Evolutionary conservation across 2,888 invertebrate genomes (phyloP).

Genomic region (Phania funesta): DNA sequence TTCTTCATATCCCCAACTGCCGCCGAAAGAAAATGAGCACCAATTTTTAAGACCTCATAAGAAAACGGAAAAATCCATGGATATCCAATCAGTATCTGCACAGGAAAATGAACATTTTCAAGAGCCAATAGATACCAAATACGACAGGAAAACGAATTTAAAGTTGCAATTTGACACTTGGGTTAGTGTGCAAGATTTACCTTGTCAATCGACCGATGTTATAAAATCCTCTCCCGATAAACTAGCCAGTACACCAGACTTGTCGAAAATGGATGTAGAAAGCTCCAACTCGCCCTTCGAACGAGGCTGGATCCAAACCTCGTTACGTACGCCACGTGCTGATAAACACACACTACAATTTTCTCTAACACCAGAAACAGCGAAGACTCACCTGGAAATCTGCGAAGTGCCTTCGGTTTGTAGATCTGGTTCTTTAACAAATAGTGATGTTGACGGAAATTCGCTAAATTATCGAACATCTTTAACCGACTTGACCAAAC

Average conservation of each 20-base stretch:
- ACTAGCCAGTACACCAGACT: conserved; percentile 59
- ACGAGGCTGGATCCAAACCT: conserved; percentile 83
- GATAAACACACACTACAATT: conserved; percentile 82
- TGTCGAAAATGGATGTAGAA: conserved; percentile 78
- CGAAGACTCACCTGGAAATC: conserved; percentile 30
- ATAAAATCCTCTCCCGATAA: conserved; percentile 35
- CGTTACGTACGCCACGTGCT: conserved; percentile 83
- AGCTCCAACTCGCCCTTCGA: conserved; percentile 79
- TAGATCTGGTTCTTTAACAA: conserved; percentile 47
- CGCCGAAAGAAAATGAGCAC: conserved; percentile 55
- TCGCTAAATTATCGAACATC: conserved; percentile 33
- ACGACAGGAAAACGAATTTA: conserved; percentile 8
- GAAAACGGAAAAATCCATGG: conserved; percentile 24
- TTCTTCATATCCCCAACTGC: conserved; percentile 80
- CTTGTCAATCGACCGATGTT: conserved; percentile 19
- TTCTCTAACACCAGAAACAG: conserved; percentile 34
- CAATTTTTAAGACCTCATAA: conserved; percentile 26
- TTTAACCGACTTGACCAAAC: conserved; percentile 35
- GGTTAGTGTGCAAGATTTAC: conserved; percentile 50
- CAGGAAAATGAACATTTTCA: neutral
- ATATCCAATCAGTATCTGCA: neutral
- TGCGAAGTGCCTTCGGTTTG: conserved; percentile 14
- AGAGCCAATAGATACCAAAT: neutral
- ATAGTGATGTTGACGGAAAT: conserved; percentile 79
- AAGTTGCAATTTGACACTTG: conserved; percentile 55